Evolutionary conservation across 2,113 vertebrate species (phyloP).

Genomic region (Riparia riparia): DNA sequence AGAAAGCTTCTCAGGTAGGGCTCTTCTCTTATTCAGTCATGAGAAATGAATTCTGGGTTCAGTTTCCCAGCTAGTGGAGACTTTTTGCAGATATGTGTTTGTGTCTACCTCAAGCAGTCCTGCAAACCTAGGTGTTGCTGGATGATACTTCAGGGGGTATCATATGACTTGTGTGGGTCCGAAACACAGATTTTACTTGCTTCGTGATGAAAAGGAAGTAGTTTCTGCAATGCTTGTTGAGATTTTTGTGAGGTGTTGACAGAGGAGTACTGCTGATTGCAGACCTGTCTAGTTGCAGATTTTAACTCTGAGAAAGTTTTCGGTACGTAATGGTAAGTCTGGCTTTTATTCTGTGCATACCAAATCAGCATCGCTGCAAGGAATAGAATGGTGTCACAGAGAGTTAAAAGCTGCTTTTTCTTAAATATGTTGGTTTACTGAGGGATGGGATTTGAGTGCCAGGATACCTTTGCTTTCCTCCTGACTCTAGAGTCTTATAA

Average conservation of each 20-base stretch:
- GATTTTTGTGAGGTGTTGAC: not conserved
- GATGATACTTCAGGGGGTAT: not conserved
- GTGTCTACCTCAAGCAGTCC: not conserved
- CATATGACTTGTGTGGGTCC: fast-evolving
- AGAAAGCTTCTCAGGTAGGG: not conserved
- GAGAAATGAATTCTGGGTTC: not conserved
- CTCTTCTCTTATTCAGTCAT: not conserved
- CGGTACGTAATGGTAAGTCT: not conserved
- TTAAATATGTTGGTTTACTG: not conserved
- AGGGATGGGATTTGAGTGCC: not conserved
- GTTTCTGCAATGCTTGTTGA: not conserved
- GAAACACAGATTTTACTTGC: not conserved
- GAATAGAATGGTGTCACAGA: not conserved
- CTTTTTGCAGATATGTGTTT: not conserved
- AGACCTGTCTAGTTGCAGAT: not conserved
- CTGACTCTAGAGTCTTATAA: not conserved
- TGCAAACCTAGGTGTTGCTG: not conserved
- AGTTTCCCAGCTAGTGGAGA: not conserved
- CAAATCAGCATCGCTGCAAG: not conserved
- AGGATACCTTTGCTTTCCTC: not conserved
- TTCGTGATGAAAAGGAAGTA: fast-evolving
- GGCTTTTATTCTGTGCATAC: not conserved
- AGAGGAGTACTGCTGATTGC: not conserved
- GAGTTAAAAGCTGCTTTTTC: not conserved
- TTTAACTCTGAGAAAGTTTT: not conserved